Base-by-base conservation (phyloP, 2,888 invertebrate species). In the Pollenia amentaria region DNA sequence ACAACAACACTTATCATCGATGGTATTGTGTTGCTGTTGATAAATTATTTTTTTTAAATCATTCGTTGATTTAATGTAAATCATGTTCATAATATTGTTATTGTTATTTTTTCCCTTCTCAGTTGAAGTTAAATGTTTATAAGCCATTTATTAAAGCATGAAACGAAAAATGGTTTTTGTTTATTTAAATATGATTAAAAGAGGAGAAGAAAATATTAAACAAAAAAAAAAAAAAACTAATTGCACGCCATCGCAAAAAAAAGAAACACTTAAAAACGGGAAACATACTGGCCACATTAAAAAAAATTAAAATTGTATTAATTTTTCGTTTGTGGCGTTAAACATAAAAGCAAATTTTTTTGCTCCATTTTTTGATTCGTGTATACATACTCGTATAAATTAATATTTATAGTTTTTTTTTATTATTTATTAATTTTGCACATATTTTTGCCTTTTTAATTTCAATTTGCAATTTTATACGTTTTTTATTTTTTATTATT, bases 141-240 rank as follows among this genome's bases (percentile, higher is more conserved):
- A 73, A 78, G 76, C 64, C 51, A 76, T 67, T 77, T 80, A 67
- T 84, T 80, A 65, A 87, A 83, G 64, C 83, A 65, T 83, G 75
- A 79, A 83, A 79, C 21, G 48, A 85, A 73, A 67, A 65, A 40
- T 40, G 46, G 11, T 69, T 67, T 65, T 51, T 83, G 79, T 79
- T 82, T 70, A 65, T 85, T 82, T 65, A 83, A 83, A 87, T 77
- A 76, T 75, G 69, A 70, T 69, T 75, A 64, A 69, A 73, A 62
- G 38, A 75, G 48, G 10, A 48, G 51, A 57, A 38, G 40, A 65
- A 16, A n/a, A 29, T 29, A 6, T 6, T 29, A 21, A 18, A 48
- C 51, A 14, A 57, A 67, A 67, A 53, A 21, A 18, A 48, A 60
- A 14, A 57, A 67, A 67, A 53, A 46, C 12, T 38, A 82, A 86